Conservation (phyloP, 2,888 invertebrate genomes). For the Drosophila bunnanda region DNA sequence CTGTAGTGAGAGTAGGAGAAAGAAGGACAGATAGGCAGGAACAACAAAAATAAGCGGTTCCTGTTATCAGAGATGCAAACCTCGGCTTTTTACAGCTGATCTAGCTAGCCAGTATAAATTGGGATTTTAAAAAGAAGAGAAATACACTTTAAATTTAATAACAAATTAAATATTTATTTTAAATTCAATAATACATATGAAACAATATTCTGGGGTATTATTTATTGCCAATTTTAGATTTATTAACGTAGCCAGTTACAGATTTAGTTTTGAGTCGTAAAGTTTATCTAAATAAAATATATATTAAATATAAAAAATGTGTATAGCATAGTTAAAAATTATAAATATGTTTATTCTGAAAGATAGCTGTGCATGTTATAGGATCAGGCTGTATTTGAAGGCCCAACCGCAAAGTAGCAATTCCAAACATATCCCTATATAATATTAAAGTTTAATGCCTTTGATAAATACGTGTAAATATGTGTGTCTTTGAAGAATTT, state of each 20-base stretch:
- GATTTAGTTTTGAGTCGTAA: too few species aligned
- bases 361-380: not conserved
- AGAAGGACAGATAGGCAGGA: constrained; percentile 22
- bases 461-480: constrained; percentile 30
- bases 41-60: constrained; percentile 30
- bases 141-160: not conserved
- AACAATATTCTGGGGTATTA: not conserved
- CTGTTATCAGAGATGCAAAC: constrained; percentile 36
- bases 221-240: too few species aligned
- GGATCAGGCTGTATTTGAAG: not conserved
- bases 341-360: not conserved
- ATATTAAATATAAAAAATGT: too few species aligned
- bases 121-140: not conserved
- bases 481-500: constrained; percentile 19
- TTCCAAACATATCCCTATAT: not conserved
- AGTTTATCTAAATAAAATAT: too few species aligned
- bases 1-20: constrained; percentile 33
- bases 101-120: not conserved
- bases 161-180: not conserved
- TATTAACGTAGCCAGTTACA: too few species aligned
- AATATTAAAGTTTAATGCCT: constrained; percentile 29
- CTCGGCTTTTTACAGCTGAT: constrained; percentile 2
- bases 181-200: not conserved
- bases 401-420: not conserved
- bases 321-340: too few species aligned